Conservation (phyloP, 2,888 invertebrate genomes). For the Diadegma fenestrale region DNA sequence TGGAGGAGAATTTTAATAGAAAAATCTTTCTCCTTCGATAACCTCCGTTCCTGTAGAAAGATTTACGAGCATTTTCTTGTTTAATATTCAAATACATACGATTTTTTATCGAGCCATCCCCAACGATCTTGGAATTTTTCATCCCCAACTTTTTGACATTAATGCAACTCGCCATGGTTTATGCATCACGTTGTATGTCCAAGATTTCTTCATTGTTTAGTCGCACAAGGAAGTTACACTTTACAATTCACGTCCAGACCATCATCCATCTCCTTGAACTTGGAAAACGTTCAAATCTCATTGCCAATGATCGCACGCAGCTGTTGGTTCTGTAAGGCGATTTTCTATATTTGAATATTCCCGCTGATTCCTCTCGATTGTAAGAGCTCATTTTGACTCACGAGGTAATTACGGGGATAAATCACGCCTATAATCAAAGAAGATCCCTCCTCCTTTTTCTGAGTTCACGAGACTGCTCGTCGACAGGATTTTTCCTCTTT, state of each 20-base stretch:
- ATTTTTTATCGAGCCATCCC: neutral
- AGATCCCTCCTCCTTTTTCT: no score
- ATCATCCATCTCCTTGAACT: neutral
- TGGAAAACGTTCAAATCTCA: neutral
- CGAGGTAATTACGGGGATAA: no score
- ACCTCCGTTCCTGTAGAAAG: neutral
- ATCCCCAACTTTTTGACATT: neutral
- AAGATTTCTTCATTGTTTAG: neutral
- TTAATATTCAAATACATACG: neutral
- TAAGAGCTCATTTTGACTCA: no score
- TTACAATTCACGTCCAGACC: neutral
- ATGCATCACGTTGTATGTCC: neutral
- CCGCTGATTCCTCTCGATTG: no score
- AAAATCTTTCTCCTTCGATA: neutral
- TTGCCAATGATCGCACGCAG: neutral
- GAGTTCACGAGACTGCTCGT: no score
- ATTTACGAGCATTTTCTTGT: neutral
- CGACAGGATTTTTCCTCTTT: no score
- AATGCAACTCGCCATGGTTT: neutral
- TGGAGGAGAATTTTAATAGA: neutral
- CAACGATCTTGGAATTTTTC: neutral
- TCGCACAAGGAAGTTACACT: neutral
- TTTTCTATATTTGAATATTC: no score
- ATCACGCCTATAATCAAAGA: no score
- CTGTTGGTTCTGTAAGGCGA: no score